Percentiles rank a stretch among this genome's conserved stretches.
These are phyloP conservation scores for Latrodectus geometricus DNA, from an alignment of 1,140 invertebrate species.

Conservation along the genomic window DNA sequence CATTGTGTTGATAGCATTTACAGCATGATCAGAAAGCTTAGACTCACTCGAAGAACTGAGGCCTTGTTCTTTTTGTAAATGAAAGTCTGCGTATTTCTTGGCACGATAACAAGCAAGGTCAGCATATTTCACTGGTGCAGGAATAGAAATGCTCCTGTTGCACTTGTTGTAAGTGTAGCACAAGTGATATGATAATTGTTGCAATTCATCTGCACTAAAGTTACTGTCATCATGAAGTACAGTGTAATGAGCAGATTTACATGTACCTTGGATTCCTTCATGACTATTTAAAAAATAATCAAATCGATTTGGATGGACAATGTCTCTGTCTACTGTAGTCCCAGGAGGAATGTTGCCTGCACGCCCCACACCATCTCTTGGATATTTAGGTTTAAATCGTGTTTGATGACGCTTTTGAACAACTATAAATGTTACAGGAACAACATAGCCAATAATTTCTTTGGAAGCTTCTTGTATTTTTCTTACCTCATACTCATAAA, in stretches of 20 bases:
- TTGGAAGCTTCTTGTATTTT: constrained; percentile 55
- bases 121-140: constrained; percentile 65
- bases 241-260: constrained; percentile 63
- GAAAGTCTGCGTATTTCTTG: constrained; percentile 27
- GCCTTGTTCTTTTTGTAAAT: constrained; percentile 9
- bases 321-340: constrained; percentile 83
- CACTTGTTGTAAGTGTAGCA: constrained; percentile 63
- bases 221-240: constrained; percentile 63
- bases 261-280: constrained; percentile 71
- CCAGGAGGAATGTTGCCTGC: constrained; percentile 82
- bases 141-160: constrained; percentile 63
- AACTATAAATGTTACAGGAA: constrained; percentile 63
- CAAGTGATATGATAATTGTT: constrained; percentile 63
- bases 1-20: constrained; percentile 12
- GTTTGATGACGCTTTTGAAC: constrained; percentile 64
- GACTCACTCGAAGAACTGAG: background rate
- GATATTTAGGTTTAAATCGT: constrained; percentile 62
- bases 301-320: constrained; percentile 83
- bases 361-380: constrained; percentile 64
- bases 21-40: constrained; percentile 12
- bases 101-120: constrained; percentile 65
- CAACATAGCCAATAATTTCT: constrained; percentile 10
- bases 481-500: constrained; percentile 63
- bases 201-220: constrained; percentile 60
- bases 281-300: constrained; percentile 88